Percentiles rank a stretch among this genome's conserved stretches.
These are phyloP conservation scores for Carlito syrichta DNA, from an alignment of 2,113 vertebrate species.

Conservation along the genomic window DNA sequence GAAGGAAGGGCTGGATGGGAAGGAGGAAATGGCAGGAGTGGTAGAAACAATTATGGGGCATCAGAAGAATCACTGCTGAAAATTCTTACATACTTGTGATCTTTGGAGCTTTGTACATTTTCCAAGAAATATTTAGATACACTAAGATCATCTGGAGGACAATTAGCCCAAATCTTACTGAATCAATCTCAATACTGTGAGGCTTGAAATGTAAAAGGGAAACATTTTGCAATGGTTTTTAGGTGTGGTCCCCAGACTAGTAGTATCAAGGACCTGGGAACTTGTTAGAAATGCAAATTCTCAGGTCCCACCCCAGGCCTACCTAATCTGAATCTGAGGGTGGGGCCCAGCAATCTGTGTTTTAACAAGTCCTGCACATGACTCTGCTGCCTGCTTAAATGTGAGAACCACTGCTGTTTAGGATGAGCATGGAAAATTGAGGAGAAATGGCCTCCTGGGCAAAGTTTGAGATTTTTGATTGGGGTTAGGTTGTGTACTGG, in stretches of 20 bases:
- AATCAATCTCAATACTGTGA: background rate
- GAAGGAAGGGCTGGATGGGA: background rate
- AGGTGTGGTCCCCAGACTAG: background rate
- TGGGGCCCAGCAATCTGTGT: background rate
- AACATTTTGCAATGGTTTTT: background rate
- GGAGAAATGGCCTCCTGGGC: background rate
- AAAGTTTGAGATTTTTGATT: background rate
- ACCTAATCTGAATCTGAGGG: background rate
- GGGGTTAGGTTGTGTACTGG: background rate
- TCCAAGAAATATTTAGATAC: background rate
- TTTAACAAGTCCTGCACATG: background rate
- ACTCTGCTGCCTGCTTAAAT: background rate
- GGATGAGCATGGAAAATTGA: background rate
- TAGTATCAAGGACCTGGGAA: background rate
- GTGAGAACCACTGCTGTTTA: background rate
- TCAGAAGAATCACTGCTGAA: background rate
- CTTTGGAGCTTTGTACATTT: background rate
- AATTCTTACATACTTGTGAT: background rate
- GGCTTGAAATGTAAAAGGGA: background rate
- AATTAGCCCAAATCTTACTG: background rate
- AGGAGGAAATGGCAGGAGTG: background rate
- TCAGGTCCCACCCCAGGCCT: background rate
- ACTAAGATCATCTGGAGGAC: background rate
- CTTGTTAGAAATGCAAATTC: conserved; percentile 10
- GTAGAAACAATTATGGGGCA: background rate